Conservation (phyloP, 2,797 vertebrate genomes). For the Manis javanica region DNA sequence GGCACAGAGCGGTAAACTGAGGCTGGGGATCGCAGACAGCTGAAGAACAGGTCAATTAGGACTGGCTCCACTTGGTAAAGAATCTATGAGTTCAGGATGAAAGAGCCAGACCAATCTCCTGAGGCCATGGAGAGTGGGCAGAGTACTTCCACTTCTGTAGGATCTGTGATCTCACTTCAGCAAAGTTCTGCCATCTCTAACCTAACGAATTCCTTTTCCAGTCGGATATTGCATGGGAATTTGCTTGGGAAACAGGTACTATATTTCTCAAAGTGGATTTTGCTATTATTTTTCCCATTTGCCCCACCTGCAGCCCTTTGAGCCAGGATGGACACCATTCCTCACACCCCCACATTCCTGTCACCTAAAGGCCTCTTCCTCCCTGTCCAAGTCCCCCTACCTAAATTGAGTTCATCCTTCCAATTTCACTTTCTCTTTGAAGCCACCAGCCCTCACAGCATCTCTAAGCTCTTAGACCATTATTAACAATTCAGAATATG, state of each 20-base stretch:
- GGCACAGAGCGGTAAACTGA: background rate
- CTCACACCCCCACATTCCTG: background rate
- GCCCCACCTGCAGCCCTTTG: background rate
- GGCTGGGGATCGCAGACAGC: background rate
- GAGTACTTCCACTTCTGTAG: background rate
- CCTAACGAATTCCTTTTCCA: background rate
- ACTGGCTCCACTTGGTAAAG: background rate
- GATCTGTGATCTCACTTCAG: slow-evolving; percentile 11
- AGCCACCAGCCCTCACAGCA: background rate
- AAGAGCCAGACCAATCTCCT: background rate
- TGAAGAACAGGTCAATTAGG: background rate
- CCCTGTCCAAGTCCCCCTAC: background rate
- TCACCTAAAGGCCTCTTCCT: background rate
- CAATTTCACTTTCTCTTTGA: background rate
- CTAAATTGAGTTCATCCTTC: background rate
- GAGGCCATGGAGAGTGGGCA: background rate
- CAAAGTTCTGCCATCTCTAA: background rate
- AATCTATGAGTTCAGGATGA: background rate
- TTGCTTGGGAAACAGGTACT: background rate
- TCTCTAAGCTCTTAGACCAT: background rate
- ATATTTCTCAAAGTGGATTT: background rate
- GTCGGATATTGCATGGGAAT: background rate
- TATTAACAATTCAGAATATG: background rate
- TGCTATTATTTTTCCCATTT: background rate
- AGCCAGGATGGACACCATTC: background rate